Evolutionary conservation across 2,113 vertebrate species (phyloP), one percentile per base, ranked within the genome.

Genomic region (Perccottus glenii): DNA sequence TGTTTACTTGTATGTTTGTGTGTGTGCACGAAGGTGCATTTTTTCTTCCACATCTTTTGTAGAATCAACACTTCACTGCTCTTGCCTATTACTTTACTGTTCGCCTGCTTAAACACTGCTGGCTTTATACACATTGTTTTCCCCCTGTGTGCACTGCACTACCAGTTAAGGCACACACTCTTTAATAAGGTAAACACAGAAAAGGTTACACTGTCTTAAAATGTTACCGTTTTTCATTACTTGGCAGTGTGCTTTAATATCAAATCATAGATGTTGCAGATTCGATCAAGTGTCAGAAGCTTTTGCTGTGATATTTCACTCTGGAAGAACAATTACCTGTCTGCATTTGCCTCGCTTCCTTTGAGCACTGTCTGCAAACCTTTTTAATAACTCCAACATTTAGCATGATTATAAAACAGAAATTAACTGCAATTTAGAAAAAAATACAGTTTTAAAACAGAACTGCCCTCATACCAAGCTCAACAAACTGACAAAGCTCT

Each of bases 61-160:
- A 94, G 95, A 97, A 94, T 97, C 95, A 97, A 96, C 95, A 98
- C 95, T 96, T 96, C 94, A 96, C 92, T 97, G 96, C 94, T 92
- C 96, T 96, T 94, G 85, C 94, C 95, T 95, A 97, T 98, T 98
- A 98, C 95, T 96, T 94, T 94, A 93, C 92, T 90, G 81, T 94
- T 96, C 92, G 93, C 94, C 91, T 91, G 94, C 93, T 95, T 94
- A 94, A 95, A 94, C 95, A 95, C 94, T 94, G 78, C 70, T 50
- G 65, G 74, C 80, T 89, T 85, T 74, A 78, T 68, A 82, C 81
- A 85, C 84, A 74, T 77, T 78, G 75, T 77, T 48, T 60, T 33
- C 62, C 64, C 16, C 10, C n/a, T 27, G 51, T 84, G 85, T 87
- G 87, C 75, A 71, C 75, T 84, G 75, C 80, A 68, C 70, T 77